Evolutionary conservation across 1,140 invertebrate genomes (phyloP), one percentile per base, ranked within the genome.

Genomic region (Nixonia krombeini): DNA sequence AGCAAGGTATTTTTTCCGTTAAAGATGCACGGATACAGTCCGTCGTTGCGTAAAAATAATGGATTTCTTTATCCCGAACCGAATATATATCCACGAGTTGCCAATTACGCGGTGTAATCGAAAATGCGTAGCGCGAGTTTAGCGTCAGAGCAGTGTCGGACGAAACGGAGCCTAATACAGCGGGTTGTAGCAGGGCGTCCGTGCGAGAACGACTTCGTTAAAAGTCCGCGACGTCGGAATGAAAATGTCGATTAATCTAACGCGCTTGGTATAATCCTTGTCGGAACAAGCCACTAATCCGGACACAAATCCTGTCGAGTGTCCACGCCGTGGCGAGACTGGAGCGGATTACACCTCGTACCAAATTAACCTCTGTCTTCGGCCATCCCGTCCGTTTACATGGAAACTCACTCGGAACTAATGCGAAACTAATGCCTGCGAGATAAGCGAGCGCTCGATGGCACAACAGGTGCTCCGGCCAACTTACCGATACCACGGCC

Each of bases 231-330:
- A 23, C 15, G 45, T 62, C 46, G 69, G 52, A 73, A 62, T 72
- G 55, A 74, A 79, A 79, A 74, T 67, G 67, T 75, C 71, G 74
- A 80, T 80, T 80, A 82, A 82, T 83, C 70, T 76, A 81, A 80
- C 72, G 74, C 78, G 75, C 77, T 81, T 80, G 75, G 83, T 84
- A 85, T 84, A 85, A 85, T 84, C 83, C 82, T 79, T 70, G 73
- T 74, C 73, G 74, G 73, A 81, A 83, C 82, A 83, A 81, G 80
- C 57, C 76, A 78, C 70, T 84, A 83, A 84, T 84, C 79, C 75
- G 53, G 70, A 77, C 77, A 65, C 46, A 74, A 72, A 76, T 81
- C 79, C 80, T 77, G 70, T 73, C 75, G 75, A 70, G 69, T 70
- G 74, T 64, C 46, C 58, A 59, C n/a, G n/a, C 58, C 49, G 53